phyloP scores from a whole-genome alignment of 2,797 vertebrate genomes.

The Loris lydekkerianus region DNA sequence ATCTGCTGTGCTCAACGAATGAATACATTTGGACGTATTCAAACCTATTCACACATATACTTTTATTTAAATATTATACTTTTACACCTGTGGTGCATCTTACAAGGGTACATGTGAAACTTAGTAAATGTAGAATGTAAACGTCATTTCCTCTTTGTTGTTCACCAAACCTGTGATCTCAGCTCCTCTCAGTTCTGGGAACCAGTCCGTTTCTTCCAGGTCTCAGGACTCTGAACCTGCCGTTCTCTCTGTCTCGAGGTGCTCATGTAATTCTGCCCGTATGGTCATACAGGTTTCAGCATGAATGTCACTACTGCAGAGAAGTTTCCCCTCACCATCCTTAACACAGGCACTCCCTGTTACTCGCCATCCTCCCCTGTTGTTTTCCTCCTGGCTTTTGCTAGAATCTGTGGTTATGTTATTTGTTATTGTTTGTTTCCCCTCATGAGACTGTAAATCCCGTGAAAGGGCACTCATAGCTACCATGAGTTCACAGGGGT shows the following conservation, averaged over 20 bases:
- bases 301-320: not conserved
- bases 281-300: not conserved
- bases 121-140: too few relatives aligned
- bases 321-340: not conserved
- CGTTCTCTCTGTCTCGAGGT: not conserved
- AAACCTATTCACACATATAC: not conserved
- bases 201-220: not conserved
- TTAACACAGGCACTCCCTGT: not conserved
- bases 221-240: not conserved
- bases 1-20: not conserved
- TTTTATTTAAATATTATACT: slow-evolving; percentile 16
- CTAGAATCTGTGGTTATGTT: not conserved
- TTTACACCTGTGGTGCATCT: not conserved
- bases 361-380: not conserved
- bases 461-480: not conserved
- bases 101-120: too few relatives aligned
- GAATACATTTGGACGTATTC: not conserved
- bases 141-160: not conserved
- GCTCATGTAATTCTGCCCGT: not conserved
- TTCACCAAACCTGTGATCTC: not conserved
- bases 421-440: not conserved
- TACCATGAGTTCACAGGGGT: not conserved
- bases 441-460: not conserved
- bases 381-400: not conserved
- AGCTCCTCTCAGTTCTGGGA: not conserved